Evolutionary conservation across 2,888 invertebrate species (phyloP).

Genomic region (Mimumesa dahlbomi): DNA sequence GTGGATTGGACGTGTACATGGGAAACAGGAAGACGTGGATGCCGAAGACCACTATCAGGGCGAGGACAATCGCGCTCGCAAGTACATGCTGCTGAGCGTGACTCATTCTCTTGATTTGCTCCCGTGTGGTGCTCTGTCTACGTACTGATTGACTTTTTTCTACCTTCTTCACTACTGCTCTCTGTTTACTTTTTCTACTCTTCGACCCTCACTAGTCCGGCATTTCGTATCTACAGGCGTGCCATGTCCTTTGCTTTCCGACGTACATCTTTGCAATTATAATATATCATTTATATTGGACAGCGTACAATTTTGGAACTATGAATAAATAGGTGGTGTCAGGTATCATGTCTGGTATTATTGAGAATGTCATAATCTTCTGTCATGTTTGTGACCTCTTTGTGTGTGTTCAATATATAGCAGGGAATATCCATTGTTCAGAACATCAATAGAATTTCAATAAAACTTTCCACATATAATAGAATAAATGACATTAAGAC

Average conservation of each 20-base stretch:
- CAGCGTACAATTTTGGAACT: background rate
- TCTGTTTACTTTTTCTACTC: constrained; percentile 57
- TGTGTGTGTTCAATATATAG: too few species aligned
- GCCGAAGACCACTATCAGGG: constrained; percentile 83
- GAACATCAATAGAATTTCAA: too few species aligned
- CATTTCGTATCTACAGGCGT: constrained; percentile 76
- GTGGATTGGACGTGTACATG: constrained; percentile 81
- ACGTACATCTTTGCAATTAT: constrained; percentile 73
- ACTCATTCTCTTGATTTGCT: constrained; percentile 79
- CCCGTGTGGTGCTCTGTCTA: constrained; percentile 28
- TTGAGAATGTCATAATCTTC: too few species aligned
- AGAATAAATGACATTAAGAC: background rate
- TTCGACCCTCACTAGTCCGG: constrained; percentile 70
- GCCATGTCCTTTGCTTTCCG: constrained; percentile 75
- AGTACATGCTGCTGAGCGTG: constrained; percentile 83
- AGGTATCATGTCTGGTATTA: too few species aligned
- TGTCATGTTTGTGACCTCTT: too few species aligned
- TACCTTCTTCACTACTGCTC: constrained; percentile 49
- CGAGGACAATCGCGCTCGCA: constrained; percentile 83
- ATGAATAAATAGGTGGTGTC: too few species aligned
- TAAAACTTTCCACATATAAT: background rate
- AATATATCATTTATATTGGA: constrained; percentile 57
- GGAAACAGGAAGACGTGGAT: constrained; percentile 84
- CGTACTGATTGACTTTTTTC: constrained; percentile 29
- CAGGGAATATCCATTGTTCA: too few species aligned